Percentiles rank a stretch among this genome's conserved stretches.
These are phyloP conservation scores for Coluber constrictor DNA, from an alignment of 2,797 vertebrate species.

Conservation along the genomic window DNA sequence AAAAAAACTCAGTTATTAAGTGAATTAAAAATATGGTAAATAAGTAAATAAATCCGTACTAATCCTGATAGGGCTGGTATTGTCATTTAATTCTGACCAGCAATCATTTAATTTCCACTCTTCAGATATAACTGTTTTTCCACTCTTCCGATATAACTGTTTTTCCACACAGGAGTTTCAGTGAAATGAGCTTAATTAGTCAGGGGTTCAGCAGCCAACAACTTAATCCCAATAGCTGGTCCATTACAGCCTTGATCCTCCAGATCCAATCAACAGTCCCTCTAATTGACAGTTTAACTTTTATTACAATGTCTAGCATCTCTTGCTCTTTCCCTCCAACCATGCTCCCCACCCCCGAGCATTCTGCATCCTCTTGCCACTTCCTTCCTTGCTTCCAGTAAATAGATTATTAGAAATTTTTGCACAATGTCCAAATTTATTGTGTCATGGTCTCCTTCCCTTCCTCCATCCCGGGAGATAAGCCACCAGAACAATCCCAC, in stretches of 20 bases:
- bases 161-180: neutral
- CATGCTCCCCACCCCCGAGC: neutral
- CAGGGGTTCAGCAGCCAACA: neutral
- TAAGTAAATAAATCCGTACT: neutral
- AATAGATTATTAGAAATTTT: slow-evolving; percentile 4
- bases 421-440: neutral
- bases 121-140: too few species aligned
- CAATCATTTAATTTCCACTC: neutral
- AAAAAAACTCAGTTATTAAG: neutral
- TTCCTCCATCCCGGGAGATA: neutral
- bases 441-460: neutral
- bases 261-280: neutral
- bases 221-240: neutral
- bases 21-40: neutral
- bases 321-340: neutral
- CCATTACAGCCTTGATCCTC: neutral
- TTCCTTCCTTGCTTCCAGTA: neutral
- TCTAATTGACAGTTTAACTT: neutral
- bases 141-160: too few species aligned
- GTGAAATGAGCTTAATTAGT: neutral
- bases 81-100: neutral
- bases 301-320: neutral
- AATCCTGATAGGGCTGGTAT: neutral
- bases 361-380: neutral
- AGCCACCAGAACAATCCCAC: neutral